Evolutionary conservation across 92 coral and sea anemone species (phyloP), one percentile per base, ranked within the genome.

Genomic region (Heteractis magnifica): DNA sequence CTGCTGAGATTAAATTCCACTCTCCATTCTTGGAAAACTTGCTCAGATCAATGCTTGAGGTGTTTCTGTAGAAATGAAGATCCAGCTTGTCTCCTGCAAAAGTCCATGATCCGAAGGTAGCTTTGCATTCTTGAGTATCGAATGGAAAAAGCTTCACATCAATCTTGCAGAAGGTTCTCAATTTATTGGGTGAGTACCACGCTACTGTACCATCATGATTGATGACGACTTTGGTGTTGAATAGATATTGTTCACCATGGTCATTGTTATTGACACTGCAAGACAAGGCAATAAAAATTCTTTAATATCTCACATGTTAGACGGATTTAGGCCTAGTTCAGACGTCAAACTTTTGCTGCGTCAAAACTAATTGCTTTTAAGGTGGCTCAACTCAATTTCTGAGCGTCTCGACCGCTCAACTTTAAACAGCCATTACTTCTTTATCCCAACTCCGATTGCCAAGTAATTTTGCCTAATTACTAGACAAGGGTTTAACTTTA

Each of bases 81-180:
- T 92, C 92, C 10, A 94, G 81, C 81, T 93, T 84, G 16, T 80
- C 60, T 9, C 92, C 91, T 76, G 90, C 53, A 62, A 76, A 81
- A 7, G 93, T 88, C 98, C 98, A 95, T 18, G 95, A 87, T 50
- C 98, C 98, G 44, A 95, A 92, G 65, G 85, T 90, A 72, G 92
- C 74, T 34, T 64, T 62, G 26, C 98, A 95, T 41, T 83, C 83
- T 72, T 95, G 98, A 21, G 90, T 88, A 84, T 95, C 98, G 71
- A 94, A 94, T 14, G 98, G 98, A 68, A 95, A 95, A 60, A 86
- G 86, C 48, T 73, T 71, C 41, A 95, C 90, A 71, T 95, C 91
- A 65, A 95, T 82, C 84, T 90, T 90, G 77, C 98, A 93, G 70
- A 89, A 83, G 49, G 92, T 89, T 68, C 92, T 89, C 60, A 95